These are phyloP conservation scores for Calonectris borealis DNA, from an alignment of 2,113 vertebrate genomes.

Conservation along the genomic window DNA sequence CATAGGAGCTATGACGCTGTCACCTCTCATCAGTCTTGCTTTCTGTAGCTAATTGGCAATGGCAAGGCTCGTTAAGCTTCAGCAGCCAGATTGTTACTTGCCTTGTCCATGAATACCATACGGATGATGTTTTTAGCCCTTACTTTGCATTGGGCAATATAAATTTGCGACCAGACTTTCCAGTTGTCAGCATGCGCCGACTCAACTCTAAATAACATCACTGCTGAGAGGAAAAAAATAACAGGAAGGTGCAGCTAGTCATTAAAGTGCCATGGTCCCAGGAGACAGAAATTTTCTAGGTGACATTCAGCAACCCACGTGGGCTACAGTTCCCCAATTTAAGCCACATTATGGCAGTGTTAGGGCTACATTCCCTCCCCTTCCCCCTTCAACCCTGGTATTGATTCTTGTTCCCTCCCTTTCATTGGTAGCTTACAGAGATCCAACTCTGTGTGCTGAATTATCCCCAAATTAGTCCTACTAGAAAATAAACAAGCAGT, in stretches of 20 bases:
- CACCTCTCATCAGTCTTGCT: not conserved
- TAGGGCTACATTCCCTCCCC: not conserved
- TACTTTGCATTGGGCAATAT: not conserved
- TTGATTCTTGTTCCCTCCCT: not conserved
- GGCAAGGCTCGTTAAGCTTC: not conserved
- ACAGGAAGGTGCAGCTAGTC: not conserved
- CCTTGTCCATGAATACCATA: not conserved
- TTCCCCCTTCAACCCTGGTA: not conserved
- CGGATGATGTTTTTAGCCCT: not conserved
- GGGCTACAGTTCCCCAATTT: not conserved
- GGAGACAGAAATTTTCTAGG: not conserved
- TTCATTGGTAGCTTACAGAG: not conserved
- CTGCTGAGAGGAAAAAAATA: not conserved
- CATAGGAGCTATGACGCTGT: not conserved
- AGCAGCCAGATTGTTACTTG: not conserved
- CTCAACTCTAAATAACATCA: not conserved
- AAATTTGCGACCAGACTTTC: not conserved
- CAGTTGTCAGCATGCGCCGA: not conserved
- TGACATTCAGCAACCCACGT: not conserved
- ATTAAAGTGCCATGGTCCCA: not conserved
- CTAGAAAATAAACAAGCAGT: not conserved
- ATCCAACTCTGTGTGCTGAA: not conserved
- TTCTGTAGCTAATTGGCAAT: not conserved
- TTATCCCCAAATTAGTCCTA: not conserved
- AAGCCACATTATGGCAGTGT: not conserved